Conservation (phyloP, 2,888 invertebrate species). For the Quadriops clusia region DNA sequence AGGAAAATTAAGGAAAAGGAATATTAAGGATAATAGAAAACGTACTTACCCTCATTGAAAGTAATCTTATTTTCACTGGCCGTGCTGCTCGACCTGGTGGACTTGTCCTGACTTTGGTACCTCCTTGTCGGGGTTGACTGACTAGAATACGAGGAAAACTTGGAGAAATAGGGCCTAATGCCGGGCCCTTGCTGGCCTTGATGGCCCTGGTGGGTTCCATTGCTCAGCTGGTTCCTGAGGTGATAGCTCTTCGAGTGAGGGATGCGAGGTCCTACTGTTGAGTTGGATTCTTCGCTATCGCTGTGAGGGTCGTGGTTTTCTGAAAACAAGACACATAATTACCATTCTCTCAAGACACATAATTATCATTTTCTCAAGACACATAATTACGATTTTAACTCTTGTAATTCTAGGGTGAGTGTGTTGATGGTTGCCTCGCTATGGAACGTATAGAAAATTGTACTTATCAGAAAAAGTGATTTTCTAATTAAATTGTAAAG, state of each 20-base stretch:
- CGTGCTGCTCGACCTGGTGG: constrained; percentile 34
- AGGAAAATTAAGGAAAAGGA: no score
- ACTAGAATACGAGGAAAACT: constrained; percentile 31
- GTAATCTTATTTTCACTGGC: constrained; percentile 40
- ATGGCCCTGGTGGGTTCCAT: constrained; percentile 6
- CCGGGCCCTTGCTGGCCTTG: neutral
- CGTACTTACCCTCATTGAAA: constrained; percentile 42
- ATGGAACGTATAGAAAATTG: no score
- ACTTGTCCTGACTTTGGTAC: constrained; percentile 30
- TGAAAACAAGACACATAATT: no score
- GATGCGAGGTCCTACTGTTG: constrained; percentile 22
- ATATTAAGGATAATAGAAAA: no score
- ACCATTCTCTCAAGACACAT: no score
- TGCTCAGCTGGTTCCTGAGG: constrained; percentile 13
- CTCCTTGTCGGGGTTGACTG: constrained; percentile 32
- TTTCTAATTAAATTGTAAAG: no score
- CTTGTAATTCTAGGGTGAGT: no score
- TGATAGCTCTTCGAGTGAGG: constrained; percentile 23
- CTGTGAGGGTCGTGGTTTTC: no score
- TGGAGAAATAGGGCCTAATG: constrained; percentile 15
- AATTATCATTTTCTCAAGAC: no score
- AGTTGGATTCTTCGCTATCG: constrained; percentile 33
- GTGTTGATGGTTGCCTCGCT: no score
- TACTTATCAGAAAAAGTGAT: no score
- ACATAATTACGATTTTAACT: no score